Percentiles rank a stretch among this genome's conserved stretches.
Conservation (phyloP, 2,888 invertebrate species). For the Protula sp. region DNA sequence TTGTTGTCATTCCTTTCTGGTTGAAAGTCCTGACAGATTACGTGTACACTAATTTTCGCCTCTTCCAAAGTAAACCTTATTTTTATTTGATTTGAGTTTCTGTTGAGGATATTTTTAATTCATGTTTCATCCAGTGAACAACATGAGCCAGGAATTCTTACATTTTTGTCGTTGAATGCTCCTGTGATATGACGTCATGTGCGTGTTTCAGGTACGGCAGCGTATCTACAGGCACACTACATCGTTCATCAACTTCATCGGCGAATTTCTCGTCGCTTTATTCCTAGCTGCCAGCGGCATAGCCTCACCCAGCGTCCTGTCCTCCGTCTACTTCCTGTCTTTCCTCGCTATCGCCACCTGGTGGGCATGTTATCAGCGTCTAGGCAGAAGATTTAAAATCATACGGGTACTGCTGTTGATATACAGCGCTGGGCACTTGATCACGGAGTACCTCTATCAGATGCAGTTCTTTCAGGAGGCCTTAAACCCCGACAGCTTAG, state of each 20-base stretch:
- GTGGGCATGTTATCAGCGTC: slow-evolving; percentile 67
- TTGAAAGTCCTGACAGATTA: too few species aligned
- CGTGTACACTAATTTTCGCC: too few species aligned
- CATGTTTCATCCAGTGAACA: too few species aligned
- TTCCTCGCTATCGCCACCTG: slow-evolving; percentile 75
- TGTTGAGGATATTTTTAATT: too few species aligned
- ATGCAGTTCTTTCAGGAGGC: slow-evolving; percentile 73
- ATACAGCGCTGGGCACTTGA: slow-evolving; percentile 71
- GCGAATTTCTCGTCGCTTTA: slow-evolving; percentile 33
- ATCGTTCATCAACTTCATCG: slow-evolving; percentile 29
- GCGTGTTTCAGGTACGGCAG: not conserved
- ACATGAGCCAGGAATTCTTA: too few species aligned
- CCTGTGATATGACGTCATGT: too few species aligned
- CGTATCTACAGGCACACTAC: slow-evolving; percentile 15
- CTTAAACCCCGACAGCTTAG: slow-evolving; percentile 64
- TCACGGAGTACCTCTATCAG: slow-evolving; percentile 74
- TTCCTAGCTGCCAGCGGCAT: slow-evolving; percentile 59
- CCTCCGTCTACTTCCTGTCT: slow-evolving; percentile 78
- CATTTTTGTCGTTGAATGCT: too few species aligned
- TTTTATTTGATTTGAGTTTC: too few species aligned
- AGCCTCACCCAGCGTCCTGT: slow-evolving; percentile 75
- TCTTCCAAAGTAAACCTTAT: too few species aligned
- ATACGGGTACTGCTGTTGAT: slow-evolving; percentile 53
- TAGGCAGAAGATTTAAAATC: slow-evolving; percentile 70
- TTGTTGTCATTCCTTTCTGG: too few species aligned